Base-by-base conservation (phyloP, 1,140 invertebrate genomes). In the Formica selysi region DNA sequence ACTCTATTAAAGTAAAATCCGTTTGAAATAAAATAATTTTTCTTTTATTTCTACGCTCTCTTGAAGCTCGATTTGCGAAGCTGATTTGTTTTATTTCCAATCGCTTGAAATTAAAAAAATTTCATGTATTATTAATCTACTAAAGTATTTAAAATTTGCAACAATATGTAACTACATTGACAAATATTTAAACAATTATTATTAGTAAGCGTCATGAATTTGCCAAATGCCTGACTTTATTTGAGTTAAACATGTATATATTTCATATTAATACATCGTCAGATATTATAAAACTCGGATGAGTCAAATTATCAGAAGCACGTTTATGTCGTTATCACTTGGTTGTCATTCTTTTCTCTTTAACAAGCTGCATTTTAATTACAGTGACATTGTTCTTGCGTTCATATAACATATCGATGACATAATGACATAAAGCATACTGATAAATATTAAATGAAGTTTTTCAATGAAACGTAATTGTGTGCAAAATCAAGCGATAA, bases 221-320 rank as follows among this genome's bases (percentile, higher is more conserved):
- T 70, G 26, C 2, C 0, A 32, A 71, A 71, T 36, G 3, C 4
- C 38, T 13, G 32, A 16, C 4, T 54, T 8, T 57, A 74, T 54
- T n/a, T 57, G 32, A 74, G 57, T 38, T 26, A 38, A 54, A 71
- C 0, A 7, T 19, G 48, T 32, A 32, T 11, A 54, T 36, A 22
- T 22, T 57, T 57, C 6, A 57, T 73, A 44, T 44, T 29, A 51
- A 51, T 51, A 8, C n/a, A n/a, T 57, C 7, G n/a, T 57, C 3
- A 44, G 38, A 22, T 36, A 22, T 38, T 59, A 26, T 61, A 22
- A 57, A 74, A 59, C 11, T 57, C n/a, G 8, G 4, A 57, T 57
- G 70, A 73, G 19, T 76, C 11, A 51, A 48, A 38, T 76, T 76
- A 76, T 76, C 36, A 62, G 8, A 62, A 78, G 2, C 26, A 51